Evolutionary conservation across 2,113 vertebrate genomes (phyloP).

Genomic region (Turdus rufiventris): DNA sequence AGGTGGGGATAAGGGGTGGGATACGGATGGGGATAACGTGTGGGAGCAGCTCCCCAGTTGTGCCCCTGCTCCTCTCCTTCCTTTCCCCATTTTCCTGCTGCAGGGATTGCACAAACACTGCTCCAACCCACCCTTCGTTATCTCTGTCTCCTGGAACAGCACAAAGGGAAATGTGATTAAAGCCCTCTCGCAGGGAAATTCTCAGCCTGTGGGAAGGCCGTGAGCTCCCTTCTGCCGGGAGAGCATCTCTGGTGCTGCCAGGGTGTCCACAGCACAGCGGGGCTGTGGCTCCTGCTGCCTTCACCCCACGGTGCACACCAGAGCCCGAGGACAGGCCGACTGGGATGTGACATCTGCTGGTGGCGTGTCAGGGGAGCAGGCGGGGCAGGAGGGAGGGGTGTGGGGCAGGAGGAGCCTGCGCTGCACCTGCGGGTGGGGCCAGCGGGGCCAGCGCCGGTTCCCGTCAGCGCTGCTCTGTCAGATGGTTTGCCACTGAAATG

Average conservation of each 20-base stretch:
- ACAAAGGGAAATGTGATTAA: neutral
- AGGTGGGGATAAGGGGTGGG: too few relatives aligned
- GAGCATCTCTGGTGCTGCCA: neutral
- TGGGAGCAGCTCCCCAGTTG: neutral
- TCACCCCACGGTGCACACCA: neutral
- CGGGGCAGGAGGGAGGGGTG: neutral
- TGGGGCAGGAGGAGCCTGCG: fast-evolving
- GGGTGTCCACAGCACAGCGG: fast-evolving
- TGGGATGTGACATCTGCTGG: neutral
- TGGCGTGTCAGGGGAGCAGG: neutral
- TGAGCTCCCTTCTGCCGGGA: neutral
- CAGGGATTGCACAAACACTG: neutral
- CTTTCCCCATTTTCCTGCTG: neutral
- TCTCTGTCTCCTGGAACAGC: neutral
- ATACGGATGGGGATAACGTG: too few relatives aligned
- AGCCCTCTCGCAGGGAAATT: neutral
- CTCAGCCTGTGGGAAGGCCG: neutral
- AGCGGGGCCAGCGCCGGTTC: neutral
- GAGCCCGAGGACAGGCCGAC: fast-evolving
- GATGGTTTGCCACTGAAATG: neutral
- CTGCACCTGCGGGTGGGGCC: neutral
- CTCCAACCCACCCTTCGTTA: neutral
- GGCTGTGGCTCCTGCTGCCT: neutral
- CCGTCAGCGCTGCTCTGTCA: neutral
- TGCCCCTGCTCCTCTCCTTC: neutral